phyloP scores from a whole-genome alignment of 2,888 invertebrate genomes.

The Chrysotoxum bicinctum region DNA sequence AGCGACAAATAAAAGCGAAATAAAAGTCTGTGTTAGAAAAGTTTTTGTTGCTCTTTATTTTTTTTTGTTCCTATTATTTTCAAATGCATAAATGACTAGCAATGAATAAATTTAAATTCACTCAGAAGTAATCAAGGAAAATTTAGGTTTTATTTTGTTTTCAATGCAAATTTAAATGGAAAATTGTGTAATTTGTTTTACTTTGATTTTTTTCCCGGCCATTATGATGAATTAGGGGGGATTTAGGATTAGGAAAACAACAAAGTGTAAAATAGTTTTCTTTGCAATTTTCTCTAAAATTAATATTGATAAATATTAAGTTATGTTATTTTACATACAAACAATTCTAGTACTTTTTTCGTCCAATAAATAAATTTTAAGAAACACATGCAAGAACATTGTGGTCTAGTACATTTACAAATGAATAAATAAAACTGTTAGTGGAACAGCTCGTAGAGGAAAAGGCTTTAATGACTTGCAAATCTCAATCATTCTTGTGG shows the following conservation, averaged over 20 bases:
- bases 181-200: slow-evolving; percentile 21
- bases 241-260: not conserved
- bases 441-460: too few relatives aligned
- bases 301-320: too few relatives aligned
- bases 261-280: not conserved
- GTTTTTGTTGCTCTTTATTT: not conserved
- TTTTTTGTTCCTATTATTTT: not conserved
- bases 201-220: not conserved
- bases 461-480: too few relatives aligned
- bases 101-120: slow-evolving; percentile 65
- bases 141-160: slow-evolving; percentile 26
- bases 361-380: too few relatives aligned
- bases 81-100: slow-evolving; percentile 32
- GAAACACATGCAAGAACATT: too few relatives aligned
- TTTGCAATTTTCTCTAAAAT: too few relatives aligned
- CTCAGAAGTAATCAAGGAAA: slow-evolving; percentile 4
- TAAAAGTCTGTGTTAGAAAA: slow-evolving; percentile 7
- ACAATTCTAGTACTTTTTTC: too few relatives aligned
- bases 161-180: slow-evolving; percentile 32
- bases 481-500: too few relatives aligned
- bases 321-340: too few relatives aligned
- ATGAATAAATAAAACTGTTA: too few relatives aligned
- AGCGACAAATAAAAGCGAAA: slow-evolving; percentile 7
- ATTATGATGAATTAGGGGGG: too few relatives aligned
- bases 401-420: too few relatives aligned